These are phyloP conservation scores for Atherinomorus stipes DNA, from an alignment of 2,113 vertebrate genomes.

Conservation along the genomic window DNA sequence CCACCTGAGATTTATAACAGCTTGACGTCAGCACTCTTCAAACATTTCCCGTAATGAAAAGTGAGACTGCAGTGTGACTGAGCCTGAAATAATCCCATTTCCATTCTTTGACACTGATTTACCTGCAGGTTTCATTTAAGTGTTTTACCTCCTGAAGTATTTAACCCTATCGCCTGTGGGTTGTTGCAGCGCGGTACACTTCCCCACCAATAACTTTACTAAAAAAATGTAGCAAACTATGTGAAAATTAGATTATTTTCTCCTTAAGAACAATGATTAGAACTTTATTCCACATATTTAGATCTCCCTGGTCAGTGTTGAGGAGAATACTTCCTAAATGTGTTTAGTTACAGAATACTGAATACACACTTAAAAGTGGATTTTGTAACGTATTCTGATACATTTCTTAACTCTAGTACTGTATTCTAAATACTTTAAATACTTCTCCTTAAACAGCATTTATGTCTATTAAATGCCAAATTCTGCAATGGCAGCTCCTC, in stretches of 20 bases:
- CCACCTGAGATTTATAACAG: slow-evolving; percentile 61
- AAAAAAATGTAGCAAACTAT: too few relatives aligned
- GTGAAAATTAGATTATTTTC: not conserved
- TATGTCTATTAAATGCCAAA: too few relatives aligned
- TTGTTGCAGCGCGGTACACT: not conserved
- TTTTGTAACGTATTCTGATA: too few relatives aligned
- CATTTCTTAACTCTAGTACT: too few relatives aligned
- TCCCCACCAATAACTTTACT: too few relatives aligned
- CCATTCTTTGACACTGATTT: not conserved
- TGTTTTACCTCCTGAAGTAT: slow-evolving; percentile 8
- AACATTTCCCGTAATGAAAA: slow-evolving; percentile 51
- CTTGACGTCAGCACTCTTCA: slow-evolving; percentile 60
- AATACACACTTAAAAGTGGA: too few relatives aligned
- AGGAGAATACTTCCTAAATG: too few relatives aligned
- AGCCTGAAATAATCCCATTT: slow-evolving; percentile 18
- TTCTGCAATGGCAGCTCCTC: too few relatives aligned
- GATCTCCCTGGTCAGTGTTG: not conserved
- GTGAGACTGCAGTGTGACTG: slow-evolving; percentile 16
- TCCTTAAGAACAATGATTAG: not conserved
- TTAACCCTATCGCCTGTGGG: slow-evolving; percentile 1
- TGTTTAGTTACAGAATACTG: too few relatives aligned
- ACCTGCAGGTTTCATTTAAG: too few relatives aligned
- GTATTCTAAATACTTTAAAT: too few relatives aligned
- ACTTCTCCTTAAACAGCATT: too few relatives aligned
- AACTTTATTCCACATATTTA: not conserved